Base-by-base conservation (phyloP, 2,797 vertebrate species). In the Scomberomorus guttatus region DNA sequence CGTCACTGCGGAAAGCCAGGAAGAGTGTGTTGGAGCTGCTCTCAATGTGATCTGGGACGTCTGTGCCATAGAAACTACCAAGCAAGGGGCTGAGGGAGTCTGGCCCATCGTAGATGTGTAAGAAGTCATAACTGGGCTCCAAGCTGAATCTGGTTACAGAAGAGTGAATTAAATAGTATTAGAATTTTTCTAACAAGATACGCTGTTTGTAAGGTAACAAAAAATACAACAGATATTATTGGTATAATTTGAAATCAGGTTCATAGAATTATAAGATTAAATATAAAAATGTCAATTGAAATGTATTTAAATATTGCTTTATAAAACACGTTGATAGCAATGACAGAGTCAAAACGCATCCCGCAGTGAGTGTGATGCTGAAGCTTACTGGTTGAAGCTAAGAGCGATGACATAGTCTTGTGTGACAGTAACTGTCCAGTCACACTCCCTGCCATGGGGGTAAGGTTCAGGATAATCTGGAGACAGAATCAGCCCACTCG, bases 81-180 rank as follows among this genome's bases (percentile, higher is more conserved):
- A 99, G 94, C 79, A 99, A 94, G 2, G 97, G 96, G 88, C 97
- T 98, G 81, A 98, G 96, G 0, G 98, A 98, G 94, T 98, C 96
- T 0, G 96, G 96, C 3, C 98, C 98, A 0, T 99, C 98, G 0
- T 99, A 99, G 93, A 99, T 97, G 51, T 99, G 98, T 14, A 99
- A 94, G 87, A 99, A 99, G 92, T 99, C 98, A 10, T 99, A 99
- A 89, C 98, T 98, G 34, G 98, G 97, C 90, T 99, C 98, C 90
- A 99, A 90, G 84, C 97, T 99, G 94, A 99, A 99, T 91, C 98
- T 99, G 89, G 24, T 61, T 8, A 59, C 13, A 79, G 12, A 81
- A 22, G 32, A 9, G n/a, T 5, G 37, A 24, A 71, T 34, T 18
- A 14, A 64, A 60, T 11, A 39, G 6, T 12, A 54, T 79, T 29